Conservation (phyloP, 2,888 invertebrate species). For the Leptinotarsa rubiginosa region DNA sequence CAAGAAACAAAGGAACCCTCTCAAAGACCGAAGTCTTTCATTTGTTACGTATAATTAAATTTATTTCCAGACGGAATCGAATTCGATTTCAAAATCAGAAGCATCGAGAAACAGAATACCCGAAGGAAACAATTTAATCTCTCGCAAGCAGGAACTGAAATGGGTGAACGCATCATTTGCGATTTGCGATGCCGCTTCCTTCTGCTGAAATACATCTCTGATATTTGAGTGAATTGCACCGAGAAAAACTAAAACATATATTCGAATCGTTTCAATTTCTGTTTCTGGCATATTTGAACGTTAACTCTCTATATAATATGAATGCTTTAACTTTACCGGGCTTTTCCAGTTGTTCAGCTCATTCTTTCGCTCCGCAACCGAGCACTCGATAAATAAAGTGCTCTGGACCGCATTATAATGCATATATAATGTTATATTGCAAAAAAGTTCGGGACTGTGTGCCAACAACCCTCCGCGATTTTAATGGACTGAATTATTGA, state of each 20-base stretch:
- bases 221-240: constrained; percentile 52
- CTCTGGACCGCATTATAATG: constrained; percentile 65
- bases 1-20: constrained; percentile 15
- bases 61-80: constrained; percentile 31
- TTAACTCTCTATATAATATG: constrained; percentile 67
- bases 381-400: constrained; percentile 50
- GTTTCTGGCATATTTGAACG: constrained; percentile 67
- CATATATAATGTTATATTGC: constrained; percentile 68
- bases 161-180: constrained; percentile 47
- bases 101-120: constrained; percentile 24
- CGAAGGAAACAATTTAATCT: constrained; percentile 37
- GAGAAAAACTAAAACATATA: constrained; percentile 65
- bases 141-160: constrained; percentile 33
- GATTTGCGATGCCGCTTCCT: constrained; percentile 37
- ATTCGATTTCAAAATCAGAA: constrained; percentile 38
- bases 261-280: constrained; percentile 67
- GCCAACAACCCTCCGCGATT: constrained; percentile 29
- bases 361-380: constrained; percentile 56
- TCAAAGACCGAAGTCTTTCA: constrained; percentile 24
- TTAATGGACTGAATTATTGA: constrained; percentile 9
- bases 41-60: constrained; percentile 38
- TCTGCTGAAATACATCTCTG: constrained; percentile 49
- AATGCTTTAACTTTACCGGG: constrained; percentile 66
- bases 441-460: constrained; percentile 61
- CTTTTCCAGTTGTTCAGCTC: constrained; percentile 61